Evolutionary conservation across 2,797 vertebrate genomes (phyloP).

Genomic region (Graptemys geographica): DNA sequence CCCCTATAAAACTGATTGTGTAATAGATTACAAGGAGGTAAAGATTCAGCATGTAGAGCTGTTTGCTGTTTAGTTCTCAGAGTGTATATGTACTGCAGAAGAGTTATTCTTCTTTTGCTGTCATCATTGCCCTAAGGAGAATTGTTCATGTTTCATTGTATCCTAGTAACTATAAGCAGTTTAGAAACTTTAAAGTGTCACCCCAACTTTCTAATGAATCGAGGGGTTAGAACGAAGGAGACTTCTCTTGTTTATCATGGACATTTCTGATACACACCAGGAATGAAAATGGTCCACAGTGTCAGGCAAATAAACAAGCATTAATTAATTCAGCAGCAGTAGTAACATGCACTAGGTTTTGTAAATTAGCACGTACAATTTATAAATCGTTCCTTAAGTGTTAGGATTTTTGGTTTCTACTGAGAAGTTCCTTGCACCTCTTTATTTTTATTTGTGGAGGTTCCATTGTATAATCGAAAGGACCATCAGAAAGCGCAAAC

Average conservation of each 20-base stretch:
- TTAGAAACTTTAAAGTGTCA: slow-evolving; percentile 68
- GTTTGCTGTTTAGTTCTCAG: not conserved
- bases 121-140: not conserved
- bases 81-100: not conserved
- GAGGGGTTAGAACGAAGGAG: not conserved
- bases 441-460: slow-evolving; percentile 34
- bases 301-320: slow-evolving; percentile 47
- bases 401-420: slow-evolving; percentile 6
- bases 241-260: not conserved
- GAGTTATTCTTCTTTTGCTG: not conserved
- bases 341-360: slow-evolving; percentile 61
- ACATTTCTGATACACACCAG: not conserved
- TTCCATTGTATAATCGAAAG: slow-evolving; percentile 36
- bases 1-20: not conserved
- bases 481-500: not conserved
- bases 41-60: slow-evolving; percentile 5
- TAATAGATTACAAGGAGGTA: not conserved
- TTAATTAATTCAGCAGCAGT: slow-evolving; percentile 67
- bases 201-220: slow-evolving; percentile 5
- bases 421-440: slow-evolving; percentile 8
- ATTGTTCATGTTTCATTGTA: not conserved
- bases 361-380: slow-evolving; percentile 66
- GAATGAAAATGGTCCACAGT: slow-evolving; percentile 55
- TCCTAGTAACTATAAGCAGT: slow-evolving; percentile 12
- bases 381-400: slow-evolving; percentile 19